phyloP scores from a whole-genome alignment of 2,888 invertebrate genomes.

The Caenorhabditis virilis region DNA sequence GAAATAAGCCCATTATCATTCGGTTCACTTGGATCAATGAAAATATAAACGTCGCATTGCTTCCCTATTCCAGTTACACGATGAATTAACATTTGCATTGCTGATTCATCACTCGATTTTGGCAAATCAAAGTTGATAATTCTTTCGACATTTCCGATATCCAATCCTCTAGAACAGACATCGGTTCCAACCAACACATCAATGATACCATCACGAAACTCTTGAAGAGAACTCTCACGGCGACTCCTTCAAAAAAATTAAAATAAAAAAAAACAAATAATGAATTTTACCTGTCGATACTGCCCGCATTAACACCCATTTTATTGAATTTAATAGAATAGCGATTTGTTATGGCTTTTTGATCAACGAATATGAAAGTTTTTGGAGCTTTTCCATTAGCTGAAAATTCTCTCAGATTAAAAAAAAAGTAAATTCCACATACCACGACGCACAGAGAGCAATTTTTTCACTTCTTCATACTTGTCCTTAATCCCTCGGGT shows the following conservation, averaged over 20 bases:
- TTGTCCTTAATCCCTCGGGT: constrained; percentile 12
- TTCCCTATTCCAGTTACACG: constrained; percentile 72
- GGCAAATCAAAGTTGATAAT: constrained; percentile 73
- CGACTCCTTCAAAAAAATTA: constrained; percentile 75
- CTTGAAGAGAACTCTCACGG: constrained; percentile 78
- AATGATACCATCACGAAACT: constrained; percentile 76
- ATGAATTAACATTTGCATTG: constrained; percentile 68
- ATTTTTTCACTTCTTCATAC: constrained; percentile 7
- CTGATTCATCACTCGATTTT: constrained; percentile 57
- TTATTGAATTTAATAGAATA: too few species aligned
- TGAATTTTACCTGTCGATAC: too few species aligned
- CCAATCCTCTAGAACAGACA: constrained; percentile 89
- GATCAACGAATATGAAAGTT: too few species aligned
- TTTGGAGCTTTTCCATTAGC: too few species aligned
- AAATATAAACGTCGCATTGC: constrained; percentile 43
- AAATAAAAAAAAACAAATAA: too few species aligned
- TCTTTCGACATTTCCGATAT: constrained; percentile 78
- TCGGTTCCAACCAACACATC: constrained; percentile 89
- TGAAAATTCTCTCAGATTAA: too few species aligned
- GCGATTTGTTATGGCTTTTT: too few species aligned
- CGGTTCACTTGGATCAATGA: constrained; percentile 48
- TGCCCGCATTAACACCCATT: too few species aligned
- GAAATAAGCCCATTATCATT: too few species aligned
- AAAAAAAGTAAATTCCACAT: too few species aligned
- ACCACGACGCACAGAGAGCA: too few species aligned